phyloP scores from a whole-genome alignment of 2,113 vertebrate genomes.

The Colinus virginianus region DNA sequence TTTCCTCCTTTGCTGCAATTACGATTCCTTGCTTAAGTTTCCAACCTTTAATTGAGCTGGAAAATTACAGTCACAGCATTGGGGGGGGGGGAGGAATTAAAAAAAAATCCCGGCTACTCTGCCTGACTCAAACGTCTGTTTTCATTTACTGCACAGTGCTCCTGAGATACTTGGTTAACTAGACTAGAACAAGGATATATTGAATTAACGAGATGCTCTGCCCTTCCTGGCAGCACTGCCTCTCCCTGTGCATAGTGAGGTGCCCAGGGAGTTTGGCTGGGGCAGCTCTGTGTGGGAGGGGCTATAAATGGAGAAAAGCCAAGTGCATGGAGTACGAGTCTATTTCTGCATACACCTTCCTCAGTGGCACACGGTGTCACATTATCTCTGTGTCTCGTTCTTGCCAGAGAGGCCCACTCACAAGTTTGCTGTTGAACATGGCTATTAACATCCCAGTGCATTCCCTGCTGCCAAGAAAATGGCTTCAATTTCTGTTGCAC shows the following conservation, averaged over 20 bases:
- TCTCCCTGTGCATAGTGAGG: background rate
- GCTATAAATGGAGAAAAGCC: constrained; percentile 45
- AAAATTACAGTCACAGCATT: constrained; percentile 43
- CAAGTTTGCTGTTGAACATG: constrained; percentile 14
- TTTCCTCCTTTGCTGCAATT: constrained; percentile 42
- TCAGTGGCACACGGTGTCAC: constrained; percentile 7
- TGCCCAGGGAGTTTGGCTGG: constrained; percentile 19
- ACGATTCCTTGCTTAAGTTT: constrained; percentile 47
- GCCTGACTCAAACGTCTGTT: constrained; percentile 57
- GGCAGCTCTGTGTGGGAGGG: constrained; percentile 13
- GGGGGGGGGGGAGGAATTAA: rapidly evolving
- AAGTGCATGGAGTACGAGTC: constrained; percentile 5
- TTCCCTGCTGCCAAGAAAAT: constrained; percentile 12
- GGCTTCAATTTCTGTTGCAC: background rate
- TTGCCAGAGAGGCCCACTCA: constrained; percentile 47
- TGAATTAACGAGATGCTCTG: constrained; percentile 9
- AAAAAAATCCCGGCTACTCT: background rate
- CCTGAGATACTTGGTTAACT: constrained; percentile 38
- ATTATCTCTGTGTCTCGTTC: background rate
- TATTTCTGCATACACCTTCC: constrained; percentile 35
- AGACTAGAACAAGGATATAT: background rate
- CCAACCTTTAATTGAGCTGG: constrained; percentile 62
- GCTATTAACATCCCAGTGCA: constrained; percentile 40
- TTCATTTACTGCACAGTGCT: constrained; percentile 53
- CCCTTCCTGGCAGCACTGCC: background rate